Conservation (phyloP, 2,113 vertebrate species). For the Pseudorectes ferrugineus region DNA sequence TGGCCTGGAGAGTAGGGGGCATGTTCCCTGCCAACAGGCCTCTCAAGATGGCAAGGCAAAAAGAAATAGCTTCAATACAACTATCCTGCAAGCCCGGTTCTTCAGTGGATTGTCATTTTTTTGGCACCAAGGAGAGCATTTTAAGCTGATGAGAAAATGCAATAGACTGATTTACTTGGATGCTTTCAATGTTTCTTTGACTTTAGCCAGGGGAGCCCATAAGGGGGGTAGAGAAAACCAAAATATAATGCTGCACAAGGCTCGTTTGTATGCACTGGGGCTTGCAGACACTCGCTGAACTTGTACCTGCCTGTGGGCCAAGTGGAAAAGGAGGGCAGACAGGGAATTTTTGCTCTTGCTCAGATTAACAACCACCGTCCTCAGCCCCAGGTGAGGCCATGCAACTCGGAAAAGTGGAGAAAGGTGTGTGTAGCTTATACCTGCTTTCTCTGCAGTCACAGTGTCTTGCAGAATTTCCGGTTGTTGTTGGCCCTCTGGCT, state of each 20-base stretch:
- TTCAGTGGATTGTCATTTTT: slow-evolving; percentile 39
- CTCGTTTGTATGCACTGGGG: slow-evolving; percentile 43
- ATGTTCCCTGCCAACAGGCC: background rate
- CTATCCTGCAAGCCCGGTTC: background rate
- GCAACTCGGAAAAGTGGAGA: background rate
- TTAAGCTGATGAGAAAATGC: slow-evolving; percentile 48
- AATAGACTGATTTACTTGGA: slow-evolving; percentile 56
- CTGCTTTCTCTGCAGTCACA: background rate
- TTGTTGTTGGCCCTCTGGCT: background rate
- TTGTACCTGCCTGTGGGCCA: background rate
- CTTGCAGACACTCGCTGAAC: slow-evolving; percentile 8
- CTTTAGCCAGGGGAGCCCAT: slow-evolving; percentile 29
- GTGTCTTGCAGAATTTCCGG: background rate
- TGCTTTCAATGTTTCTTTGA: slow-evolving; percentile 46
- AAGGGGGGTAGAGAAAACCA: background rate
- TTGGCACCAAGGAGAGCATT: slow-evolving; percentile 1
- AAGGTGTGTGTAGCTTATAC: background rate
- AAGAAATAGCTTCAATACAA: slow-evolving; percentile 31
- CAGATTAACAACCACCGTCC: background rate
- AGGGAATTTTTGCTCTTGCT: background rate
- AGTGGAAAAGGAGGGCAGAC: background rate
- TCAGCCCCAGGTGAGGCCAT: background rate
- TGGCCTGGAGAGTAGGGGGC: background rate
- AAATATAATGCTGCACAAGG: slow-evolving; percentile 34
- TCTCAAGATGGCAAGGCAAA: slow-evolving; percentile 4